Conservation (phyloP, 2,113 vertebrate genomes). For the Danio rerio region GRCz12tu NC_133187.1:31902501-31903000, state of each 20-base stretch:
- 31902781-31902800: constrained; percentile 5
- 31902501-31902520: too few relatives aligned
- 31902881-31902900: constrained; percentile 47
- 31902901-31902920: neutral
- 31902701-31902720: too few relatives aligned
- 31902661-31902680: too few relatives aligned
- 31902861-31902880: constrained; percentile 26
- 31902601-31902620: too few relatives aligned
- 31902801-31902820: constrained; percentile 11
- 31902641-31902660: too few relatives aligned
- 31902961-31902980: neutral
- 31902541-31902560: too few relatives aligned
- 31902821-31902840: neutral
- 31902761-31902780: neutral
- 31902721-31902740: neutral
- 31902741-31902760: neutral
- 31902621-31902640: too few relatives aligned
- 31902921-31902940: constrained; percentile 18
- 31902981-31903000: neutral
- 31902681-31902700: too few relatives aligned
- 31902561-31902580: neutral
- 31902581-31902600: too few relatives aligned
- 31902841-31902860: constrained; percentile 29
- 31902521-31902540: too few relatives aligned
- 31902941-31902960: neutral